Conservation (phyloP, 2,797 vertebrate genomes). For the Onychomys arenicola region DNA sequence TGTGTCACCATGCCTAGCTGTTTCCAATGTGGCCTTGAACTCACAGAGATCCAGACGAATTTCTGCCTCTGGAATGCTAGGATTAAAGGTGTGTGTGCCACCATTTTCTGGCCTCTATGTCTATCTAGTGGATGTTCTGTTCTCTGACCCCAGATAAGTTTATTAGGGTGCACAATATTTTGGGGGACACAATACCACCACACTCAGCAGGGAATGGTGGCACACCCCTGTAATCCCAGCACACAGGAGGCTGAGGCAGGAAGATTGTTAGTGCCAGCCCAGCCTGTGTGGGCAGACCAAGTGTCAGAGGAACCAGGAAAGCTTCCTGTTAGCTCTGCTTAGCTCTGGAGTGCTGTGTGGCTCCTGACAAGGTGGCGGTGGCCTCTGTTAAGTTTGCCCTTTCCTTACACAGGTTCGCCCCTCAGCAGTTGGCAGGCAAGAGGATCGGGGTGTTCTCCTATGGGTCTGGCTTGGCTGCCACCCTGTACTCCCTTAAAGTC, state of each 20-base stretch:
- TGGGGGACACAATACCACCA: too few species aligned
- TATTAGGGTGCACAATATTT: too few species aligned
- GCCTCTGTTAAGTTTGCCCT: neutral
- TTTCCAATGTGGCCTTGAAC: too few species aligned
- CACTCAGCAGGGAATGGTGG: neutral
- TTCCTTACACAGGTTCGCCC: constrained; percentile 88
- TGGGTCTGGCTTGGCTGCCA: constrained; percentile 97
- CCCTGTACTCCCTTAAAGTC: constrained; percentile 94
- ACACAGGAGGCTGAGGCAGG: neutral
- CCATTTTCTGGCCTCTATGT: too few species aligned
- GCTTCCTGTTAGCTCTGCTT: neutral
- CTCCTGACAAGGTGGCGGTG: neutral
- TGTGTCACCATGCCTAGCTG: too few species aligned
- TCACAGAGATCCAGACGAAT: too few species aligned
- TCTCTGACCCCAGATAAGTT: too few species aligned
- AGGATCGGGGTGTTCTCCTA: constrained; percentile 97
- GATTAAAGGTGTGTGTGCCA: too few species aligned
- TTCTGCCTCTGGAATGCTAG: too few species aligned
- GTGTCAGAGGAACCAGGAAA: neutral
- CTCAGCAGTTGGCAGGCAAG: constrained; percentile 94
- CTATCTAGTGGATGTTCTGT: too few species aligned
- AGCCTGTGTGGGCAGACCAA: neutral
- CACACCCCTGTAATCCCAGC: neutral
- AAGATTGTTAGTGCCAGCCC: neutral
- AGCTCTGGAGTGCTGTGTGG: neutral